Evolutionary conservation across 2,888 invertebrate genomes (phyloP), one percentile per base, ranked within the genome.

Genomic region (Drosophila recens): DNA sequence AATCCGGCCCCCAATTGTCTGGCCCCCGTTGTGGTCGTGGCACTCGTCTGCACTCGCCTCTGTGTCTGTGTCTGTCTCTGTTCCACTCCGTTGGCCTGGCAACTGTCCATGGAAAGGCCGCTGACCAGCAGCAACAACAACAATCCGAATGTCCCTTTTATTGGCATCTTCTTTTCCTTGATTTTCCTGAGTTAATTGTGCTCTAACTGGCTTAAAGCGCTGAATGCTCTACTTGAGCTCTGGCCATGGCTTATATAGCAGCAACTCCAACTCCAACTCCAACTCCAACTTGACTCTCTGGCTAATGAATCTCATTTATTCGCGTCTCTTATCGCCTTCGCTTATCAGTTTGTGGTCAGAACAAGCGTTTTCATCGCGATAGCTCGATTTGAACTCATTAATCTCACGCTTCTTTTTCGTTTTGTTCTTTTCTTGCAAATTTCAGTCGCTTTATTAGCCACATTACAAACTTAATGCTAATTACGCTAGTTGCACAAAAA

Each of bases 321-420:
- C 67, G 52, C 64, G 49, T 0, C 51, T 38, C 27, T 84, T 82
- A 82, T 86, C 86, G 72, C 20, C 2, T 9, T 11, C 36, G 67
- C 69, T 85, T 85, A 82, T 84, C 82, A 70, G 71, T 67, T 72
- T 11, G n/a, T 33, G 54, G 53, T 48, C 43, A 45, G 56, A 64
- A 56, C 63, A 68, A 53, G 59, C 75, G 75, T 72, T 85, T 82
- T 85, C 82, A 86, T 86, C 83, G 85, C 86, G 87, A 87, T 87
- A 72, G 67, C 62, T 43, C 5, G 15, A n/a, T 42, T 52, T 67
- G 71, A 63, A 52, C 40, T 52, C 85, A 83, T 83, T 83, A 84
- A 83, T 83, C 76, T 72, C 43, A 66, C 30, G 30, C 10, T 36
- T 17, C 15, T 27, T 42, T 1, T 27, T 27, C 6, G 27, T 27